phyloP scores from a whole-genome alignment of 2,113 vertebrate species.

The Dermatemys mawii region DNA sequence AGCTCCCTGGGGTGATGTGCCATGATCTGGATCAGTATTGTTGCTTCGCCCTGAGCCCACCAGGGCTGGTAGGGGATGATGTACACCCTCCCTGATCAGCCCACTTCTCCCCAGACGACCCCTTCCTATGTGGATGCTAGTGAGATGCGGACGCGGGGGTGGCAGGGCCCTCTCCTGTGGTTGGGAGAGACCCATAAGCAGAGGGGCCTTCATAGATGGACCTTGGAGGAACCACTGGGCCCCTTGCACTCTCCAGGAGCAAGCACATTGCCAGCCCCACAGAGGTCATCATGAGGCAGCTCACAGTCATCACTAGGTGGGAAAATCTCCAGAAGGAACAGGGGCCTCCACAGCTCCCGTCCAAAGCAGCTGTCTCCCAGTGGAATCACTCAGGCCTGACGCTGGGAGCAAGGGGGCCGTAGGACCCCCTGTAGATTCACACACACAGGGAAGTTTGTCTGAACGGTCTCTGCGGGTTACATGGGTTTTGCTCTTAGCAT shows the following conservation, averaged over 20 bases:
- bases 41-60: neutral
- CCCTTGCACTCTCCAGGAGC: slow-evolving; percentile 2
- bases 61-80: neutral
- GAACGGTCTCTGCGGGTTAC: neutral
- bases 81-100: rapidly evolving
- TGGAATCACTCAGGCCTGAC: neutral
- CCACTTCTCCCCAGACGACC: neutral
- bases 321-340: slow-evolving; percentile 6
- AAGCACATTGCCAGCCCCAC: slow-evolving; percentile 32
- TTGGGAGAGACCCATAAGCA: neutral
- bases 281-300: slow-evolving; percentile 41
- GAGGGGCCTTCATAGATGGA: neutral
- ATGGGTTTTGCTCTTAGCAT: neutral
- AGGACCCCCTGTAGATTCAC: neutral
- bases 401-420: neutral
- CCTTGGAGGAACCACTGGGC: neutral
- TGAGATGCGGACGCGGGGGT: neutral
- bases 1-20: neutral
- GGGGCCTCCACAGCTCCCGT: slow-evolving; percentile 9
- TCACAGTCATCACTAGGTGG: neutral
- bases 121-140: neutral
- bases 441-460: rapidly evolving
- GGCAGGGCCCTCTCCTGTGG: neutral
- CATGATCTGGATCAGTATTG: neutral
- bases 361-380: rapidly evolving